Base-by-base conservation (phyloP, 2,113 vertebrate genomes). In the Aix galericulata region DNA sequence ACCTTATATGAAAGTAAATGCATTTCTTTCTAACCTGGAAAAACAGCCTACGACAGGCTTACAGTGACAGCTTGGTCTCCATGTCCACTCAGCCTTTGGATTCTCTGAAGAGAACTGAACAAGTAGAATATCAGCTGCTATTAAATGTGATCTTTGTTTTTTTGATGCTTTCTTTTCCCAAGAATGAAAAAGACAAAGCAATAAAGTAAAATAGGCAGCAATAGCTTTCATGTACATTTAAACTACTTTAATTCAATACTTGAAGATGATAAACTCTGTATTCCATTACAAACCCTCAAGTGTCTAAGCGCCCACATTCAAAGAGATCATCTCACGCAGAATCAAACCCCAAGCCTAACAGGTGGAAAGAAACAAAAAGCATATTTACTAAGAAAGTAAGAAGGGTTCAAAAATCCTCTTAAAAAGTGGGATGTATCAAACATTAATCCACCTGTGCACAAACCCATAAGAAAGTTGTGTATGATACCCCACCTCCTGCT, bases 261-360 rank as follows among this genome's bases (percentile, higher is more conserved):
- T 80, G 26, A 52, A 80, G 79, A 88, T 86, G 56, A 83, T 53
- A 59, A 93, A 79, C 89, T 97, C 94, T 97, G 96, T 95, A 96
- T 95, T 50, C 84, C 96, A 97, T 97, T 95, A 95, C 95, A 89
- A 96, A 95, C 82, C 93, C 91, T 73, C 44, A 40, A 22, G 76
- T 32, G 42, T 52, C 55, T 86, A 73, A 82, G 59, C 75, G 87
- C 94, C 93, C 89, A 93, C 60, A 86, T 76, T 53, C 74, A 73
- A 13, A 60, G 74, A 48, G 38, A 74, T 38, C 76, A 14, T 73
- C 25, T 66, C 34, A 16, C 20, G 69, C 4, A 5, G 42, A 66
- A 77, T 21, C 50, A 40, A 88, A 89, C 22, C 1, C 7, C 2
- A 3, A 80, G 14, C 13, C 44, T 73, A 53, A 42, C 3, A 67